Evolutionary conservation across 2,113 vertebrate genomes (phyloP).

Genomic region (Alectura lathami): DNA sequence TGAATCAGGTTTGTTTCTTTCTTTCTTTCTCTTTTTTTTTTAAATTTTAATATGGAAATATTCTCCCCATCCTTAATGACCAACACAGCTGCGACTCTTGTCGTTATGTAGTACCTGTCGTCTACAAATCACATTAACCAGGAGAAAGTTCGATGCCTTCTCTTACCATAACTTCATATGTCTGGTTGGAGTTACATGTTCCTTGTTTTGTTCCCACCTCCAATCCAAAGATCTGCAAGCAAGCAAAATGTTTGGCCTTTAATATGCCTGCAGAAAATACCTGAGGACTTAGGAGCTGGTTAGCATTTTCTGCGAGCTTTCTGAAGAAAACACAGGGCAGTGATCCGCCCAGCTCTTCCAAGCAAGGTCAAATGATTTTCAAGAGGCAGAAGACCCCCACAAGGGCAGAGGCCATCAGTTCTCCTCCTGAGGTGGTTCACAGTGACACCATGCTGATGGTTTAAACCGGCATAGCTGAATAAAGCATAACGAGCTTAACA

Average conservation of each 20-base stretch:
- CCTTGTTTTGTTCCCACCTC: not conserved
- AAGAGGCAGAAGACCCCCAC: not conserved
- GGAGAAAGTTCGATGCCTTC: not conserved
- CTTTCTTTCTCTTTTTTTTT: no score
- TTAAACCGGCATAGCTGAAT: not conserved
- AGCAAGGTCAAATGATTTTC: not conserved
- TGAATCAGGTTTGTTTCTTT: not conserved
- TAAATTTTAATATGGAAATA: not conserved
- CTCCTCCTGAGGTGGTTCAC: not conserved
- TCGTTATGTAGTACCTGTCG: not conserved
- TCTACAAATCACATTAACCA: not conserved
- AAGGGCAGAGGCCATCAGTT: not conserved
- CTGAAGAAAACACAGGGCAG: not conserved
- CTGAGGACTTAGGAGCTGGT: not conserved
- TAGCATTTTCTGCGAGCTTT: not conserved
- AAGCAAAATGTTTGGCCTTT: not conserved
- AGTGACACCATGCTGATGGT: not conserved
- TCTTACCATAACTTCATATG: conserved; percentile 47
- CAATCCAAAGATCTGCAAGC: conserved; percentile 9
- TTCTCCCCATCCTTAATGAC: not conserved
- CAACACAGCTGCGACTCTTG: not conserved
- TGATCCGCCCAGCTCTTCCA: not conserved
- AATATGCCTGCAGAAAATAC: not conserved
- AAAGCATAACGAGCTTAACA: not conserved
- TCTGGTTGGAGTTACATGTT: not conserved